Evolutionary conservation across 2,888 invertebrate genomes (phyloP).

Genomic region (Mallateleia sp.): DNA sequence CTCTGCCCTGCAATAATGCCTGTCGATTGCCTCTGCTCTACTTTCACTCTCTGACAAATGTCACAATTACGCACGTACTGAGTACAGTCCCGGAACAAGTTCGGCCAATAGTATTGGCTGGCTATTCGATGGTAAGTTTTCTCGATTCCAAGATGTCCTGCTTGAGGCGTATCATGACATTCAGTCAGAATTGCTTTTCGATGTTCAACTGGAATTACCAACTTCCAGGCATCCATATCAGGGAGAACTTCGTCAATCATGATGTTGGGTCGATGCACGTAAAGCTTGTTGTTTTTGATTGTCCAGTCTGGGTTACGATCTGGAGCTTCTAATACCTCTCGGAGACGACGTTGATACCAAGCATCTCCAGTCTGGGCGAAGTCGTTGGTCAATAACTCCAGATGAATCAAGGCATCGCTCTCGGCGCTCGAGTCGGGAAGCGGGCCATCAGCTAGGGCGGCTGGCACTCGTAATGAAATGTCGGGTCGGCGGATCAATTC

Average conservation of each 20-base stretch:
- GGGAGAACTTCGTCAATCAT: background rate
- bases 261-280: slow-evolving; percentile 25
- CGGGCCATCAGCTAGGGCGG: background rate
- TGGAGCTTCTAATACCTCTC: background rate
- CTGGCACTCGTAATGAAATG: background rate
- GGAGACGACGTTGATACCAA: background rate
- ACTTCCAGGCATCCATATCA: background rate
- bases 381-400: background rate
- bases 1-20: background rate
- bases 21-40: background rate
- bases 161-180: background rate
- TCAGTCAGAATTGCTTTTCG: background rate
- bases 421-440: too few relatives aligned
- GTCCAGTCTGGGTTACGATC: slow-evolving; percentile 48
- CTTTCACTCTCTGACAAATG: background rate
- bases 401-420: too few relatives aligned
- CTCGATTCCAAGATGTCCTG: background rate
- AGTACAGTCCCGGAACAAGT: background rate
- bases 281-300: slow-evolving; percentile 21
- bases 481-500: background rate
- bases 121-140: slow-evolving; percentile 16
- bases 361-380: background rate
- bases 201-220: background rate
- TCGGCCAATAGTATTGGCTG: slow-evolving; percentile 14
- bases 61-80: background rate